Evolutionary conservation across 2,797 vertebrate genomes (phyloP).

Genomic region (Leucoraja ocellata): DNA sequence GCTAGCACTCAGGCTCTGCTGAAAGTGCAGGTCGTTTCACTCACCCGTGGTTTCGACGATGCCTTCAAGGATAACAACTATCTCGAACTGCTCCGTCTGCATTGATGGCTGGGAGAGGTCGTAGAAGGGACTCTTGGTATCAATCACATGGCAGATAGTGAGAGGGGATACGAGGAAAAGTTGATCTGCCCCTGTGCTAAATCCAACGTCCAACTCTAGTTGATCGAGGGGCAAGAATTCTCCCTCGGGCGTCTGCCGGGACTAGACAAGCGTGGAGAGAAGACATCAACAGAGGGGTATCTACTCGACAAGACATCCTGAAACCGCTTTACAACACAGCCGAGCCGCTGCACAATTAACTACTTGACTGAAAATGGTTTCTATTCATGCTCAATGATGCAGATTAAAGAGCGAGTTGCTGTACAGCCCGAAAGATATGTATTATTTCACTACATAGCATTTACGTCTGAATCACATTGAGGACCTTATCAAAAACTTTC

Average conservation of each 20-base stretch:
- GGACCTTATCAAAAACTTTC: neutral
- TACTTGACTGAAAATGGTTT: slow-evolving; percentile 44
- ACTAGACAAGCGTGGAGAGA: slow-evolving; percentile 63
- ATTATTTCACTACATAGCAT: neutral
- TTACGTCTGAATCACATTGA: neutral
- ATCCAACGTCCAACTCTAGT: slow-evolving; percentile 96
- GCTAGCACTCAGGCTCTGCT: neutral
- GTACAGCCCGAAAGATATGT: neutral
- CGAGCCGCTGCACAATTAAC: slow-evolving; percentile 54
- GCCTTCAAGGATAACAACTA: slow-evolving; percentile 95
- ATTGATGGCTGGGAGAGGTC: slow-evolving; percentile 95
- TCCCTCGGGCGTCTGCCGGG: slow-evolving; percentile 95
- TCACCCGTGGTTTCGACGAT: slow-evolving; percentile 98
- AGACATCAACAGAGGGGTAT: slow-evolving; percentile 50
- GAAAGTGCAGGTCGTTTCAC: slow-evolving; percentile 47
- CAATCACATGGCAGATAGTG: slow-evolving; percentile 97
- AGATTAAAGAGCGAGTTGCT: neutral
- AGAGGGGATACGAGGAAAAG: slow-evolving; percentile 97
- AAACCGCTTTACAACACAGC: slow-evolving; percentile 51
- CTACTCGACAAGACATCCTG: slow-evolving; percentile 48
- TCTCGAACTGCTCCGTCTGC: slow-evolving; percentile 96
- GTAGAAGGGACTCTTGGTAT: slow-evolving; percentile 97
- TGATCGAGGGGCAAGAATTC: slow-evolving; percentile 97
- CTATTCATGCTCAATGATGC: slow-evolving; percentile 6
- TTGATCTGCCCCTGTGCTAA: slow-evolving; percentile 96